Percentiles rank a stretch among this genome's conserved stretches.
These are phyloP conservation scores for Metridium senile DNA, from an alignment of 92 coral and sea anemone genomes.

Conservation along the genomic window DNA sequence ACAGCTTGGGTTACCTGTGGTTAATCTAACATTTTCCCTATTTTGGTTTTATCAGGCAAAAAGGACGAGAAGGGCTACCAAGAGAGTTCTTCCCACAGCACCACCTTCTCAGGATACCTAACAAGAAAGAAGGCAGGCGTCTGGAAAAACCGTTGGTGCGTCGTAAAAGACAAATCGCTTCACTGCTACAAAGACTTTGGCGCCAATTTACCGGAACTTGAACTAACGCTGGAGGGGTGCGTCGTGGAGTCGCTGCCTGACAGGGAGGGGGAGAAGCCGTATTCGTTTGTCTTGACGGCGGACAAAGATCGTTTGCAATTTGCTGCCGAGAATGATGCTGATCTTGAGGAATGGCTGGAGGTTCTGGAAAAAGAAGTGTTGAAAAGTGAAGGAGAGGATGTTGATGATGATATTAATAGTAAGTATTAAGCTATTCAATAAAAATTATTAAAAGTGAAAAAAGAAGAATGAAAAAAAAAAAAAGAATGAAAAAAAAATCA, in stretches of 20 bases:
- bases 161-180: conserved; percentile 68
- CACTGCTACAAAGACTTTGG: conserved; percentile 88
- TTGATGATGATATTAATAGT: conserved; percentile 21
- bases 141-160: conserved; percentile 97
- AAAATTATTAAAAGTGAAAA: no score
- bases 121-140: conserved; percentile 81
- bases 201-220: conserved; percentile 67
- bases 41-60: conserved; percentile 56
- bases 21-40: not conserved
- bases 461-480: no score
- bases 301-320: conserved; percentile 71
- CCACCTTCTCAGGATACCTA: conserved; percentile 87
- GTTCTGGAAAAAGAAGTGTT: conserved; percentile 81
- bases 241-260: conserved; percentile 46
- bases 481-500: no score
- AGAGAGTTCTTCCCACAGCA: conserved; percentile 37
- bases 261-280: conserved; percentile 59
- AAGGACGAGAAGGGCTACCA: conserved; percentile 59
- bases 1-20: no score
- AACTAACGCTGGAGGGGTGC: conserved; percentile 69
- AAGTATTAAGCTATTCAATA: not conserved
- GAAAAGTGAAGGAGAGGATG: conserved; percentile 7
- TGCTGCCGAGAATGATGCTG: conserved; percentile 93
- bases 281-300: conserved; percentile 58
- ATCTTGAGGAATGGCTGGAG: conserved; percentile 84